These are phyloP conservation scores for Falco cherrug DNA, from an alignment of 2,797 vertebrate genomes.

Conservation along the genomic window DNA sequence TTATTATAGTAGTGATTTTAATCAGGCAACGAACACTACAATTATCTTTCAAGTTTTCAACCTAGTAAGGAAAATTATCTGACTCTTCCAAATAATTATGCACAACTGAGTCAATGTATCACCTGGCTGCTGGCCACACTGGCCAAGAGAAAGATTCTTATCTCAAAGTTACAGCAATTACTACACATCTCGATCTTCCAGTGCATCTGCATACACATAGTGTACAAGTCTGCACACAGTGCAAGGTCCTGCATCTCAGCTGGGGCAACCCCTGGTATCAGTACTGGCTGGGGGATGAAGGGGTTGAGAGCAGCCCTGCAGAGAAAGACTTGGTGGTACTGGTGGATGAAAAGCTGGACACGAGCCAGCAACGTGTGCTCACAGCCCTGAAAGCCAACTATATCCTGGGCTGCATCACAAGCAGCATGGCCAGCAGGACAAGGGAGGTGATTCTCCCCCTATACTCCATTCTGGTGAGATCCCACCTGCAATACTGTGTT, in stretches of 20 bases:
- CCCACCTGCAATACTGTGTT: accelerated
- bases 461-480: background rate
- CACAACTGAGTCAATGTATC: background rate
- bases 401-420: background rate
- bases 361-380: accelerated
- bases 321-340: background rate
- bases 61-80: background rate
- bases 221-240: background rate
- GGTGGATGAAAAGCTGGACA: background rate
- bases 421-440: accelerated
- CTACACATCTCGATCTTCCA: background rate
- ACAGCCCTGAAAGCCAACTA: background rate
- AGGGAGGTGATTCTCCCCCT: background rate
- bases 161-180: background rate
- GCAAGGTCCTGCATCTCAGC: background rate
- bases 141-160: background rate
- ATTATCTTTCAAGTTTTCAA: background rate
- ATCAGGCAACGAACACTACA: background rate
- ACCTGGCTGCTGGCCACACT: background rate
- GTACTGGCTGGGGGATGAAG: background rate
- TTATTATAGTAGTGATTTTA: background rate
- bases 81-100: background rate
- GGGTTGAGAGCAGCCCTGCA: background rate
- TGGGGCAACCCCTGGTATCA: accelerated
- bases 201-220: background rate